phyloP scores from a whole-genome alignment of 1,140 invertebrate species.

The Drosophila punjabiensis region DNA sequence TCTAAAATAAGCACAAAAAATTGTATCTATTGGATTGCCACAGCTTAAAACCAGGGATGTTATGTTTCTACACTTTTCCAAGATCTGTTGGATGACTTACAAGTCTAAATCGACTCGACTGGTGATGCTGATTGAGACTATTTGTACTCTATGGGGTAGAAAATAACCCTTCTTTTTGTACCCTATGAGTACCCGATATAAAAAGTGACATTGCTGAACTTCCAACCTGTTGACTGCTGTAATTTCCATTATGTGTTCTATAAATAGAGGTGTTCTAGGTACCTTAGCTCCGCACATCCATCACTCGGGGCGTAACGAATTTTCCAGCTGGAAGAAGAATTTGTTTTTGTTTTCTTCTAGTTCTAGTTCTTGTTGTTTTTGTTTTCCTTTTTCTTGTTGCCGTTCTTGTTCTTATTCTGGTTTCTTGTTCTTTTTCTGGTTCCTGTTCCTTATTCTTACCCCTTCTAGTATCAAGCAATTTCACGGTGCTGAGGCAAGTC shows the following conservation, averaged over 20 bases:
- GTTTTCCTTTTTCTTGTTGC: not conserved
- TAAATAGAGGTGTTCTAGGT: slow-evolving; percentile 25
- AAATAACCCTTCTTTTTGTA: too few species aligned
- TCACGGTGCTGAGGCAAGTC: slow-evolving; percentile 30
- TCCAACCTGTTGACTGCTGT: slow-evolving; percentile 30
- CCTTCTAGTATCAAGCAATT: slow-evolving; percentile 12
- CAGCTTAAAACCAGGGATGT: not conserved
- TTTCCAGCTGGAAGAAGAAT: slow-evolving; percentile 32
- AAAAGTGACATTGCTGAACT: slow-evolving; percentile 4
- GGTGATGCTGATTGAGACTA: not conserved
- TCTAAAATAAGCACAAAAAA: not conserved
- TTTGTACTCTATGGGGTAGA: not conserved
- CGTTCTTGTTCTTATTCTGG: not conserved
- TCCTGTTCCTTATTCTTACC: slow-evolving; percentile 5
- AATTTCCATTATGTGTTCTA: slow-evolving; percentile 35
- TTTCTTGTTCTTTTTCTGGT: not conserved
- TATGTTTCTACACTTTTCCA: too few species aligned
- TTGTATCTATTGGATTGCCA: not conserved
- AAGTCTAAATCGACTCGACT: not conserved
- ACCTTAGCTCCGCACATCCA: not conserved
- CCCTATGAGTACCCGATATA: not conserved
- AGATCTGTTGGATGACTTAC: too few species aligned
- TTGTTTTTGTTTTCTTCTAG: slow-evolving; percentile 21
- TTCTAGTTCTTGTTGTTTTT: not conserved
- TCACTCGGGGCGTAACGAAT: slow-evolving; percentile 65